These are phyloP conservation scores for Aphis gossypii DNA, from an alignment of 1,140 invertebrate species.

Conservation along the genomic window DNA sequence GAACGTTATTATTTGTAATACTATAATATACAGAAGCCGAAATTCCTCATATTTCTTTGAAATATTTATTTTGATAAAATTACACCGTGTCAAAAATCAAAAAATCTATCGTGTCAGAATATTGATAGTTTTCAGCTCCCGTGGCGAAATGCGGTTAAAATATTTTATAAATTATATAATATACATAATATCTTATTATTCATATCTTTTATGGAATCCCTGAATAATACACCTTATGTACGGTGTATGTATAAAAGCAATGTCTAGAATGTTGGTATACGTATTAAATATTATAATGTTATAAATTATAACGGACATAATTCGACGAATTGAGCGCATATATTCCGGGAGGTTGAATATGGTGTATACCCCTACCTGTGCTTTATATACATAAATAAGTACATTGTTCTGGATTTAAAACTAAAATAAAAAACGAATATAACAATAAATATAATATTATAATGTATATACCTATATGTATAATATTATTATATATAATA, in stretches of 20 bases:
- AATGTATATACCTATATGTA: neutral
- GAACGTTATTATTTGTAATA: neutral
- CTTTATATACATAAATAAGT: neutral
- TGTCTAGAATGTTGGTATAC: neutral
- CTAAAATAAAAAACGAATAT: neutral
- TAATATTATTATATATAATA: constrained; percentile 19
- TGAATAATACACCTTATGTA: neutral
- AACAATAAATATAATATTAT: neutral
- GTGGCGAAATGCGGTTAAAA: neutral
- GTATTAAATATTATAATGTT: neutral
- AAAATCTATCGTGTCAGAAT: neutral
- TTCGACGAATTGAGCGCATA: neutral
- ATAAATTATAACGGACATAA: neutral
- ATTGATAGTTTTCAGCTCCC: neutral
- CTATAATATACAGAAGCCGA: neutral
- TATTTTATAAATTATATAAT: neutral
- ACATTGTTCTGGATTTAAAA: constrained; percentile 5
- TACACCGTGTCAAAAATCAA: neutral
- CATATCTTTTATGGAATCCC: neutral
- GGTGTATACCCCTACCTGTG: neutral
- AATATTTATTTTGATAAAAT: constrained; percentile 20
- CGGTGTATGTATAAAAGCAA: too few relatives aligned
- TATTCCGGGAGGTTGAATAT: neutral
- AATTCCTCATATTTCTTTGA: neutral
- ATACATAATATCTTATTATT: neutral